These are phyloP conservation scores for Hydra vulgaris DNA, from an alignment of 30 jellyfish, hydroid and myxozoan species.

Conservation along the genomic window DNA sequence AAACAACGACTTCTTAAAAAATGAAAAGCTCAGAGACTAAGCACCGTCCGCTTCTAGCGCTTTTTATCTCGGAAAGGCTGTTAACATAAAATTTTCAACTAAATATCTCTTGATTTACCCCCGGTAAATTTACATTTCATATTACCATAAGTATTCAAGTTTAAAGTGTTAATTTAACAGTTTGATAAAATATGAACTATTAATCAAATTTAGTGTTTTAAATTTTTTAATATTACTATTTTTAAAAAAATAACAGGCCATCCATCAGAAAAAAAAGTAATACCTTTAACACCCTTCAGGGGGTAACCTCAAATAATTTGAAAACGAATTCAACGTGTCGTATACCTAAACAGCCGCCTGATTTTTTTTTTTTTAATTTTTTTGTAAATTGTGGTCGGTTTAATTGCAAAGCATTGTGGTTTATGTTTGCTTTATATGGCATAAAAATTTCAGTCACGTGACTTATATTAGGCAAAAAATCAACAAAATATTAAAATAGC, in stretches of 20 bases:
- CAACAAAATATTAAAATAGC: background rate
- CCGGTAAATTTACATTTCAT: constrained; percentile 1
- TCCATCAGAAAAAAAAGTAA: constrained; percentile 9
- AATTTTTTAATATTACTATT: background rate
- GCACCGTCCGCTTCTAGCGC: background rate
- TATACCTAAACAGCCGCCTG: constrained; percentile 34
- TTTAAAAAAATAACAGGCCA: background rate
- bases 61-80: constrained; percentile 18
- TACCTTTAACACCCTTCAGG: constrained; percentile 20
- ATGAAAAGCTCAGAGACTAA: background rate
- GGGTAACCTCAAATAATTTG: background rate
- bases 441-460: background rate
- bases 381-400: constrained; percentile 10
- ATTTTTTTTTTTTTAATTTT: constrained; percentile 12
- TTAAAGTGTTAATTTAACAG: background rate
- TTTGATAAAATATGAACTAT: background rate
- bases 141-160: background rate
- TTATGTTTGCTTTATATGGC: constrained; percentile 19
- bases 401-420: constrained; percentile 27
- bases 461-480: background rate
- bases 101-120: constrained; percentile 14
- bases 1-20: background rate
- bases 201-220: background rate
- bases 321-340: constrained; percentile 27
- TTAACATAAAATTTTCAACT: background rate